Evolutionary conservation across 1,140 invertebrate species (phyloP).

Genomic region (Meloidogyne floridensis): DNA sequence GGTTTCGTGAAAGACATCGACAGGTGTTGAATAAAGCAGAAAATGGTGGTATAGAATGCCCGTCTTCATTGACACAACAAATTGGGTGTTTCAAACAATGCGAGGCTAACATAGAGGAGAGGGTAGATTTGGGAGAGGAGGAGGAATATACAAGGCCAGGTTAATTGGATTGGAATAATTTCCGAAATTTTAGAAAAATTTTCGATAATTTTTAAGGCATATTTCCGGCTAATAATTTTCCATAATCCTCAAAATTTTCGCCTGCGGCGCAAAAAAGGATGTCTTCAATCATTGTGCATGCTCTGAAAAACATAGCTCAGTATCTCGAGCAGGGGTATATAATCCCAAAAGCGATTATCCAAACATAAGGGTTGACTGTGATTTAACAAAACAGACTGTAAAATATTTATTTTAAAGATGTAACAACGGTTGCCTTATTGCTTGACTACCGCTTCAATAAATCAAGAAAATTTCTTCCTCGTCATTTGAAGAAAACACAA

Average conservation of each 20-base stretch:
- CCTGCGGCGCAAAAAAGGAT: too few relatives aligned
- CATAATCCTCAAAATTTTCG: too few relatives aligned
- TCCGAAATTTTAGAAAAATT: too few relatives aligned
- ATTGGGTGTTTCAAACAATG: constrained; percentile 27
- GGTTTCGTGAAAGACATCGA: constrained; percentile 1
- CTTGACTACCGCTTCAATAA: constrained; percentile 15
- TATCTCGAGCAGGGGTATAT: too few relatives aligned
- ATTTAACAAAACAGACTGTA: background rate
- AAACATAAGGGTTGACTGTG: too few relatives aligned
- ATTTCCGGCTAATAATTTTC: too few relatives aligned
- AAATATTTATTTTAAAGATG: background rate
- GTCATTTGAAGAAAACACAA: background rate
- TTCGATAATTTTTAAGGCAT: too few relatives aligned
- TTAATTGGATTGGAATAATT: background rate
- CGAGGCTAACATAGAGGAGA: background rate
- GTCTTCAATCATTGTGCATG: too few relatives aligned
- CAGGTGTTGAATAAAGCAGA: background rate
- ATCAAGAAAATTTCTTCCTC: constrained; percentile 16
- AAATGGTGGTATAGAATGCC: constrained; percentile 19
- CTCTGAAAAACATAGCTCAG: too few relatives aligned
- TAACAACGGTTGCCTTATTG: constrained; percentile 23
- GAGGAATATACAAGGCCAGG: background rate
- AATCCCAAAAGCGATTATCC: too few relatives aligned
- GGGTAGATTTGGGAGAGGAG: too few relatives aligned
- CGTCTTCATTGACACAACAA: background rate